phyloP scores from a whole-genome alignment of 2,797 vertebrate genomes.

The Catharus ustulatus region DNA sequence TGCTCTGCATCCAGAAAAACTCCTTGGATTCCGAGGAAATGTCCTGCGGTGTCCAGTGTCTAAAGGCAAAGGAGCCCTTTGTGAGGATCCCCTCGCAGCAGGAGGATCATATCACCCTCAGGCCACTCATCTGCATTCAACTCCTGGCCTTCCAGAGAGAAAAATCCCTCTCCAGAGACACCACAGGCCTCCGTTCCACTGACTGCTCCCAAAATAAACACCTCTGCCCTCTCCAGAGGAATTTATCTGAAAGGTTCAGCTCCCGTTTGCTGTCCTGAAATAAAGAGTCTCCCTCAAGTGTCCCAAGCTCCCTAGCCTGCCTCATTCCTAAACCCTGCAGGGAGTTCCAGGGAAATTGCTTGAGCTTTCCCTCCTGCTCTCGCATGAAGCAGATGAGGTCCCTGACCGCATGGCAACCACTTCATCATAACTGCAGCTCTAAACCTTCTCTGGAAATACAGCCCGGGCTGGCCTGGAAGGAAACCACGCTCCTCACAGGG shows the following conservation, averaged over 20 bases:
- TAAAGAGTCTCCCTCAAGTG: background rate
- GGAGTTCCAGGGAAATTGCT: background rate
- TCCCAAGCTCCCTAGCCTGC: background rate
- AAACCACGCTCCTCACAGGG: background rate
- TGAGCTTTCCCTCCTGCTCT: constrained; percentile 6
- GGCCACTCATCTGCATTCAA: background rate
- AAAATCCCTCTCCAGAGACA: background rate
- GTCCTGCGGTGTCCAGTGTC: background rate
- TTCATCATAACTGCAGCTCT: background rate
- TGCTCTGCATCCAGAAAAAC: background rate
- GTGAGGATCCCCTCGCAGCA: background rate
- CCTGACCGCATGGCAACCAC: background rate
- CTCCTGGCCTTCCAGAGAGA: background rate
- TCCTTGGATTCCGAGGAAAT: background rate
- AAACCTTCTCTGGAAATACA: background rate
- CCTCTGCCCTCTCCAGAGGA: background rate
- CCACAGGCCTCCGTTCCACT: background rate
- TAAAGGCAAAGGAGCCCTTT: background rate
- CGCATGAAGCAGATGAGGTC: background rate
- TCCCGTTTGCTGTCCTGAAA: constrained; percentile 3
- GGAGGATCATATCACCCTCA: background rate
- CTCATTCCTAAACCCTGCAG: background rate
- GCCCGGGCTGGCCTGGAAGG: background rate
- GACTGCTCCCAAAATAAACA: background rate
- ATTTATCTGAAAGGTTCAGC: background rate